Conservation (phyloP, 1,140 invertebrate genomes). For the Eumeta japonica region DNA sequence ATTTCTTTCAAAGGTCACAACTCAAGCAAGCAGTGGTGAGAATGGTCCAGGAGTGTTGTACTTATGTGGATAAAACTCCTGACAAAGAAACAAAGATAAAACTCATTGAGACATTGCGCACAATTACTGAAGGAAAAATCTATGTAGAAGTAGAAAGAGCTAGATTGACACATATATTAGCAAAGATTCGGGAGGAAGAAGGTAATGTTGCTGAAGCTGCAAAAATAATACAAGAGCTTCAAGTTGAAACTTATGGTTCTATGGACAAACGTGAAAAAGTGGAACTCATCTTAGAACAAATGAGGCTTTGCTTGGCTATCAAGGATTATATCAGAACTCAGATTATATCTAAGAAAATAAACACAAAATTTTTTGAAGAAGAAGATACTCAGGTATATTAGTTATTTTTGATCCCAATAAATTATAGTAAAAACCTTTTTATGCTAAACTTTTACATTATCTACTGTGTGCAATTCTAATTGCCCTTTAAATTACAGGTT, state of each 20-base stretch:
- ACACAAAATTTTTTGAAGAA: conserved; percentile 95
- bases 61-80: conserved; percentile 91
- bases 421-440: too few species aligned
- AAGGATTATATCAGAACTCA: conserved; percentile 97
- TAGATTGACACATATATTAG: conserved; percentile 89
- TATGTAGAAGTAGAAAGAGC: conserved; percentile 99
- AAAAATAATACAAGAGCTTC: conserved; percentile 92
- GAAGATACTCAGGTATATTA: conserved; percentile 74
- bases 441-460: not conserved
- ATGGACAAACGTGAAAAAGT: conserved; percentile 98
- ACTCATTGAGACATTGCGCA: conserved; percentile 92
- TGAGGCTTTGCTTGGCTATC: conserved; percentile 93
- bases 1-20: conserved; percentile 79
- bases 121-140: conserved; percentile 98
- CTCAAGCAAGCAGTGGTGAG: conserved; percentile 97
- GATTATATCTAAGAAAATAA: conserved; percentile 99
- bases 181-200: conserved; percentile 91
- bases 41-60: conserved; percentile 97
- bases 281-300: conserved; percentile 98
- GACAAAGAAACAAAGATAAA: conserved; percentile 89
- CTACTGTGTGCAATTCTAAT: not conserved
- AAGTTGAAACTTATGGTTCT: conserved; percentile 98
- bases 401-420: too few species aligned
- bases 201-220: conserved; percentile 88
- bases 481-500: not conserved